Evolutionary conservation across 2,888 invertebrate species (phyloP).

Genomic region (Parelbella ahira): DNA sequence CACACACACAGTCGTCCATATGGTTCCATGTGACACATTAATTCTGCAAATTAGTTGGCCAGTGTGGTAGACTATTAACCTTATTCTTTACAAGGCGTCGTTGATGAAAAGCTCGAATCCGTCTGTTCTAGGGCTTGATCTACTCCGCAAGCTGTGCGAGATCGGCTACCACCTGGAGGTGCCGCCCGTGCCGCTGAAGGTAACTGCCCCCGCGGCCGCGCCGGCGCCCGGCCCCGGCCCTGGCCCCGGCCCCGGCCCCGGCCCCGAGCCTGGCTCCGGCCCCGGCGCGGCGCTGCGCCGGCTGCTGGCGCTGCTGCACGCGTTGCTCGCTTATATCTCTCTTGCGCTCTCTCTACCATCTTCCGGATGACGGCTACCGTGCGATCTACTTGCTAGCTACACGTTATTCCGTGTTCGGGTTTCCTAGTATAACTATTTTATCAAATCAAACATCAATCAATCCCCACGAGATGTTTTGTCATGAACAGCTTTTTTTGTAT

Average conservation of each 20-base stretch:
- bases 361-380: conserved; percentile 25
- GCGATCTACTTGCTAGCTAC: too few relatives aligned
- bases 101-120: neutral
- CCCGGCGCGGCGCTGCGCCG: conserved; percentile 37
- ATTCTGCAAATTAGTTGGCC: too few relatives aligned
- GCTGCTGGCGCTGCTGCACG: conserved; percentile 26
- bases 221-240: conserved; percentile 8
- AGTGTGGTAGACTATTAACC: too few relatives aligned
- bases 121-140: conserved; percentile 74
- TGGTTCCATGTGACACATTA: too few relatives aligned
- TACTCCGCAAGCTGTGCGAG: conserved; percentile 83
- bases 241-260: conserved; percentile 15
- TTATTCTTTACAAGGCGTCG: too few relatives aligned
- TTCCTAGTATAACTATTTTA: too few relatives aligned
- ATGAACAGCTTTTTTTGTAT: too few relatives aligned
- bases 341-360: conserved; percentile 22
- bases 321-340: conserved; percentile 27
- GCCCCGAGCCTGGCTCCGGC: neutral
- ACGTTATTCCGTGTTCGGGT: too few relatives aligned
- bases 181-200: conserved; percentile 83
- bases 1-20: too few relatives aligned
- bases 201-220: conserved; percentile 48
- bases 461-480: too few relatives aligned
- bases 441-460: too few relatives aligned
- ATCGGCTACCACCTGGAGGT: conserved; percentile 87